Evolutionary conservation across 2,888 invertebrate species (phyloP).

Genomic region (Phyto melanocephala): DNA sequence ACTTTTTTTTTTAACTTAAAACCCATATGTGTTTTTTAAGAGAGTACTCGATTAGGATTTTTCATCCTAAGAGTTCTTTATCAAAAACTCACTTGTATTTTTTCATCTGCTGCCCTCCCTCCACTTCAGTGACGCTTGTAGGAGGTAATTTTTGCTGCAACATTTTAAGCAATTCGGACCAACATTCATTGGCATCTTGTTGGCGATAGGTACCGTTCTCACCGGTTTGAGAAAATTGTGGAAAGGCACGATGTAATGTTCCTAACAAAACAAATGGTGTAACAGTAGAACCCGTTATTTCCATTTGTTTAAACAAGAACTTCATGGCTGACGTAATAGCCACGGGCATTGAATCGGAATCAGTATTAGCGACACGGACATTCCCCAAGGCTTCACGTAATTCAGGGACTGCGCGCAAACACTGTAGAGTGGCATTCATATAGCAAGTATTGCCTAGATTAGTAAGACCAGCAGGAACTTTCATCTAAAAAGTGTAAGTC

Average conservation of each 20-base stretch:
- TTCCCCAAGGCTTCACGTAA: constrained; percentile 85
- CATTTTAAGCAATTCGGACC: constrained; percentile 95
- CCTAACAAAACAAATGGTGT: constrained; percentile 89
- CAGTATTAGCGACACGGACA: constrained; percentile 82
- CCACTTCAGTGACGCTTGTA: constrained; percentile 65
- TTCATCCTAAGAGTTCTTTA: neutral
- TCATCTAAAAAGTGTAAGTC: constrained; percentile 83
- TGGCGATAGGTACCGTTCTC: constrained; percentile 94
- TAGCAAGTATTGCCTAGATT: constrained; percentile 99
- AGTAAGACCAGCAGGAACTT: constrained; percentile 93
- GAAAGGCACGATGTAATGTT: constrained; percentile 91
- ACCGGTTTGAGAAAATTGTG: constrained; percentile 89
- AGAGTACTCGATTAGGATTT: too few species aligned
- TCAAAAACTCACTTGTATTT: constrained; percentile 67
- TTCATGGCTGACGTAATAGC: constrained; percentile 88
- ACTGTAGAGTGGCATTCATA: constrained; percentile 98
- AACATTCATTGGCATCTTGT: constrained; percentile 99
- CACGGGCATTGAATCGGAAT: constrained; percentile 81
- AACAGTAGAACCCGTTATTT: constrained; percentile 83
- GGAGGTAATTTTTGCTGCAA: constrained; percentile 90
- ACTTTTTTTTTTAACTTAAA: too few species aligned
- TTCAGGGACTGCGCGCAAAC: constrained; percentile 97
- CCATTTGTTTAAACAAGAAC: constrained; percentile 88
- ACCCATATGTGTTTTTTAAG: too few species aligned
- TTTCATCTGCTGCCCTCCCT: constrained; percentile 64